These are phyloP conservation scores for Trogon surrucura DNA, from an alignment of 2,113 vertebrate genomes.

Conservation along the genomic window DNA sequence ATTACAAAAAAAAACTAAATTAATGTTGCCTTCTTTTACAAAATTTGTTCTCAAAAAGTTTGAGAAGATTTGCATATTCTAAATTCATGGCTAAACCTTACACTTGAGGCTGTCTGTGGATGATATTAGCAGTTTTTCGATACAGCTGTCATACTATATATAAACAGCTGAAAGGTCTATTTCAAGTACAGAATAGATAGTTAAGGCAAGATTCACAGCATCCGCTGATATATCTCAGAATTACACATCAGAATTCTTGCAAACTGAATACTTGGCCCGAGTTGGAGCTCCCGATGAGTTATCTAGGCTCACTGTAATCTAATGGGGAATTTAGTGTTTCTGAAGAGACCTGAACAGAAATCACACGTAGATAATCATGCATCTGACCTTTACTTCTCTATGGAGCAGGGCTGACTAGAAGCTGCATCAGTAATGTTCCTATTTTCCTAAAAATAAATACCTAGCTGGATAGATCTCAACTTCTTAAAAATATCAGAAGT, in stretches of 20 bases:
- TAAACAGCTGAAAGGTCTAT: not conserved
- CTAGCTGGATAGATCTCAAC: not conserved
- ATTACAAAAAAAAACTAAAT: not conserved
- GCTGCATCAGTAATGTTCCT: not conserved
- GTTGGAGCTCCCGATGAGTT: not conserved
- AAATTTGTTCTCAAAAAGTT: not conserved
- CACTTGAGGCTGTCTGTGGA: not conserved
- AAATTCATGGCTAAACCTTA: not conserved
- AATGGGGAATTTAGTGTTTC: not conserved
- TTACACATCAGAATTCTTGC: not conserved
- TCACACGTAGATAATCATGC: not conserved
- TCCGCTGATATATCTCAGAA: not conserved
- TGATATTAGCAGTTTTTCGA: not conserved
- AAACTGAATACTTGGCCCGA: not conserved
- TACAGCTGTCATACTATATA: not conserved
- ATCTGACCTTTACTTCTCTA: not conserved
- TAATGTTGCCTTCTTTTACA: not conserved
- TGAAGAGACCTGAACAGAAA: not conserved
- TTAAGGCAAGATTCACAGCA: not conserved
- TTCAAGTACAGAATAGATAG: not conserved
- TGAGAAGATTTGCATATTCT: not conserved
- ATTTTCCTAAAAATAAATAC: not conserved
- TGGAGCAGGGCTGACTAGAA: not conserved
- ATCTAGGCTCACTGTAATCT: not conserved
- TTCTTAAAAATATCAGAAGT: not conserved